Conservation (phyloP, 2,888 invertebrate species). For the Drosophila diplacantha region DNA sequence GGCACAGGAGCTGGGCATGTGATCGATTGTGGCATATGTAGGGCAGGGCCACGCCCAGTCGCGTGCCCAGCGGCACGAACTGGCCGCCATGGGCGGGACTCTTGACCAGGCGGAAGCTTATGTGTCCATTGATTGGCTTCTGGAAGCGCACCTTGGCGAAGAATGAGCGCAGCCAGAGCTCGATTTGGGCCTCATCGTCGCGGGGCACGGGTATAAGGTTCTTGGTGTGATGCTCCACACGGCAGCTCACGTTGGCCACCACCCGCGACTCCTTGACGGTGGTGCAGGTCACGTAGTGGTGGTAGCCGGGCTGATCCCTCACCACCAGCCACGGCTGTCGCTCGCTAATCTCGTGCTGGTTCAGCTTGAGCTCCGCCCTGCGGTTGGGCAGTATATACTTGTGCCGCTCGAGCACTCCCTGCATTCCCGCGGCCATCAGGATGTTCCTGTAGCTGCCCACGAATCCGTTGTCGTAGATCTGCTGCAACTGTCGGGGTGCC, state of each 20-base stretch:
- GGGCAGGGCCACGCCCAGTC: slow-evolving; percentile 88
- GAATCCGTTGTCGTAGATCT: slow-evolving; percentile 83
- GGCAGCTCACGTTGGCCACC: slow-evolving; percentile 89
- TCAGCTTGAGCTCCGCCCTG: slow-evolving; percentile 82
- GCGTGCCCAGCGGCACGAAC: slow-evolving; percentile 83
- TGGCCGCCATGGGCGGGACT: slow-evolving; percentile 80
- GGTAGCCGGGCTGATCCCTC: slow-evolving; percentile 83
- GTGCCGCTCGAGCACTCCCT: slow-evolving; percentile 85
- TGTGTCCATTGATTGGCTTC: slow-evolving; percentile 85
- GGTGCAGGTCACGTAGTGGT: slow-evolving; percentile 87
- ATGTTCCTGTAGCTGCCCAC: slow-evolving; percentile 79
- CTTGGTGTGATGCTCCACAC: slow-evolving; percentile 83
- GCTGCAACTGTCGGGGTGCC: slow-evolving; percentile 83
- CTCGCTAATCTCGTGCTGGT: slow-evolving; percentile 83
- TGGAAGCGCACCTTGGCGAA: slow-evolving; percentile 83
- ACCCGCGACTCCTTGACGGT: slow-evolving; percentile 88
- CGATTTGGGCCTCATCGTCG: slow-evolving; percentile 80
- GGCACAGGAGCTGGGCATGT: slow-evolving; percentile 82
- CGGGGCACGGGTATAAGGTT: slow-evolving; percentile 81
- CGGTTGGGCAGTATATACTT: slow-evolving; percentile 85
- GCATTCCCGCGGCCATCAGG: slow-evolving; percentile 86
- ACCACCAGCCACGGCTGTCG: slow-evolving; percentile 88
- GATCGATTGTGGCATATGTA: slow-evolving; percentile 87
- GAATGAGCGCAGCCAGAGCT: slow-evolving; percentile 85
- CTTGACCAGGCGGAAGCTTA: slow-evolving; percentile 87